Evolutionary conservation across 2,113 vertebrate genomes (phyloP).

Genomic region (Eclectus roratus): DNA sequence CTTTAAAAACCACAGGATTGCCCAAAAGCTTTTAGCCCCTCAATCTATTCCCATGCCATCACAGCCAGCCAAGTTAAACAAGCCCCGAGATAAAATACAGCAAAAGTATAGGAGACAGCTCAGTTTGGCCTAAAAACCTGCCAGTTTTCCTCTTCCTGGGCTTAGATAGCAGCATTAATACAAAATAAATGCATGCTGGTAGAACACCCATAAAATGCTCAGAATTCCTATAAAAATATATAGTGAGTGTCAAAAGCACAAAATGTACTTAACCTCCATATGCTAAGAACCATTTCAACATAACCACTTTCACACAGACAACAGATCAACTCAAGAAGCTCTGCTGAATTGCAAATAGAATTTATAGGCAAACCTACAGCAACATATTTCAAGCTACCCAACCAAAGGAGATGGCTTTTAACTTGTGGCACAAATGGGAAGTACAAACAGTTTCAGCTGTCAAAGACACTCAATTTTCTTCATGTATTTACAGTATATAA

Average conservation of each 20-base stretch:
- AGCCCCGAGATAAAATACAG: not conserved
- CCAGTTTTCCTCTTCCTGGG: not conserved
- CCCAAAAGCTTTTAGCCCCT: not conserved
- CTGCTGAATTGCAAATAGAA: not conserved
- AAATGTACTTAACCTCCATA: not conserved
- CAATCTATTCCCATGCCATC: not conserved
- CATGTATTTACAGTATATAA: not conserved
- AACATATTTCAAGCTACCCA: not conserved
- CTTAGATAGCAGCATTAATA: not conserved
- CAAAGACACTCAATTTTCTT: not conserved
- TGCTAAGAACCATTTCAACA: not conserved
- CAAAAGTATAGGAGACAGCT: not conserved
- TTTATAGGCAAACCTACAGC: not conserved
- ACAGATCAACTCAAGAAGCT: not conserved
- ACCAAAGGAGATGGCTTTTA: not conserved
- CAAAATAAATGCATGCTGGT: not conserved
- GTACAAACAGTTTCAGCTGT: not conserved
- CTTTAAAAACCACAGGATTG: not conserved
- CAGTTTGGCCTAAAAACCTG: not conserved
- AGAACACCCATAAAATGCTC: not conserved
- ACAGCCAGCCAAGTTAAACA: not conserved
- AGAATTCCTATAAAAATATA: not conserved
- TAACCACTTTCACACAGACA: not conserved
- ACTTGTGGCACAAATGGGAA: not conserved
- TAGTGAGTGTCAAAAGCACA: not conserved